Conservation (phyloP, 2,888 invertebrate species). For the Drosophila atripex region DNA sequence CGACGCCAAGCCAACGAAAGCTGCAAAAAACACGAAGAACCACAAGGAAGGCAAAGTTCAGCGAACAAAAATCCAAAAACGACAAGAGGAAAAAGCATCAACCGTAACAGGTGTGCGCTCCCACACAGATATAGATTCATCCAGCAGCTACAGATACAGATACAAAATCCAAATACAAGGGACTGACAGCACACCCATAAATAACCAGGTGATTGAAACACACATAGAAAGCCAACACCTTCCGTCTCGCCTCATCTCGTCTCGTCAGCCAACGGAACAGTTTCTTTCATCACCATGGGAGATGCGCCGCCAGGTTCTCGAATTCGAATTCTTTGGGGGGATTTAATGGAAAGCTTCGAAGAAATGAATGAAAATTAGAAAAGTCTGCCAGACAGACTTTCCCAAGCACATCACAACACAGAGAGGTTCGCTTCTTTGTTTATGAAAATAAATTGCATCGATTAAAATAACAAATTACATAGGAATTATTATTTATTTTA, state of each 20-base stretch:
- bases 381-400: not conserved
- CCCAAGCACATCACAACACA: not conserved
- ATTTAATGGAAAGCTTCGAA: not conserved
- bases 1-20: constrained; percentile 28
- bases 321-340: not conserved
- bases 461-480: not conserved
- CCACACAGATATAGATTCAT: constrained; percentile 2
- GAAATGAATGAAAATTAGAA: constrained; percentile 1
- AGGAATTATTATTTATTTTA: not conserved
- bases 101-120: constrained; percentile 7
- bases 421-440: not conserved
- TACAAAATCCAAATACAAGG: not conserved
- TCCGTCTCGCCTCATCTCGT: constrained; percentile 15
- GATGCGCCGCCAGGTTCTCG: constrained; percentile 2
- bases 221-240: constrained; percentile 11
- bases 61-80: constrained; percentile 22
- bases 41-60: constrained; percentile 33
- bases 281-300: constrained; percentile 17
- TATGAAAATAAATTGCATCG: not conserved
- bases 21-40: constrained; percentile 35
- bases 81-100: not conserved
- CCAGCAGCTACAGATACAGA: constrained; percentile 1
- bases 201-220: constrained; percentile 33
- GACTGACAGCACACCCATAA: constrained; percentile 7
- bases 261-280: constrained; percentile 4